A percentile compares a stretch with the other conserved stretches of the same genome.
phyloP scores from a whole-genome alignment of 2,888 invertebrate species.

The Drosophila setosimentum region DNA sequence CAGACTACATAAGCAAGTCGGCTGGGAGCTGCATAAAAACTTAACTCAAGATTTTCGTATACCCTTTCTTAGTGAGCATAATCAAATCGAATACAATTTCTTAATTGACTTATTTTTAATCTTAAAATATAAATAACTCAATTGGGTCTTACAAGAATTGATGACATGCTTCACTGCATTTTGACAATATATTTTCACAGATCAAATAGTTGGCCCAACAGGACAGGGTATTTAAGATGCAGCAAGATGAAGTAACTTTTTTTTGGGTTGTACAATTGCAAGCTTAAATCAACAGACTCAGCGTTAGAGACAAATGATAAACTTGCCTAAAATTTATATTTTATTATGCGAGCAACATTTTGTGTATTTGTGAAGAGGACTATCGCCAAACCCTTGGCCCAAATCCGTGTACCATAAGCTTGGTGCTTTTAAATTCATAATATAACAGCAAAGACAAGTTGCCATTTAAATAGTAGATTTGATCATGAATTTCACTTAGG shows the following conservation, averaged over 20 bases:
- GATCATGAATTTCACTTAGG: background rate
- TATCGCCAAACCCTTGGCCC: background rate
- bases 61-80: background rate
- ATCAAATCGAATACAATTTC: background rate
- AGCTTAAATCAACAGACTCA: conserved; percentile 8
- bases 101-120: too few species aligned
- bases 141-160: background rate
- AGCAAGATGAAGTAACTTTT: background rate
- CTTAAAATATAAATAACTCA: background rate
- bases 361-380: background rate
- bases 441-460: background rate
- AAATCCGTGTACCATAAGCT: background rate
- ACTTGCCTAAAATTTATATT: background rate
- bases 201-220: background rate
- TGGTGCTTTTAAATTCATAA: background rate
- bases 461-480: background rate
- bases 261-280: conserved; percentile 1
- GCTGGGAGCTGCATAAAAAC: background rate
- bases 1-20: conserved; percentile 42
- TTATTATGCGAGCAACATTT: background rate
- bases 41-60: conserved; percentile 2
- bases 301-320: background rate
- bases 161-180: background rate
- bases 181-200: background rate
- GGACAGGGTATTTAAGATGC: background rate